Percentiles rank a stretch among this genome's conserved stretches.
Evolutionary conservation across 2,888 invertebrate species (phyloP).

Genomic region (Caenorhabditis wallacei): DNA sequence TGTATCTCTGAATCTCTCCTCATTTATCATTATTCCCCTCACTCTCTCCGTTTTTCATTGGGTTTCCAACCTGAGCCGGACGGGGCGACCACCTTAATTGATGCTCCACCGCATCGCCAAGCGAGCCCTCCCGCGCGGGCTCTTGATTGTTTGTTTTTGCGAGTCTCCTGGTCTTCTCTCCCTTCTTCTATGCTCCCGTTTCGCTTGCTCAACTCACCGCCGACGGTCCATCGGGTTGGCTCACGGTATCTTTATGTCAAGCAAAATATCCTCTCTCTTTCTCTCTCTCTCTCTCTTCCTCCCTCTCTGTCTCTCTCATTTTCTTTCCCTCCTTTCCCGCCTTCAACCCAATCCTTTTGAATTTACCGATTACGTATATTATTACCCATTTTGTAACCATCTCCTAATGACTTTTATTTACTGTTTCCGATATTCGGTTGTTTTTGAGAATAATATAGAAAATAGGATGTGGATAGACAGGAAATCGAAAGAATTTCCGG

Average conservation of each 20-base stretch:
- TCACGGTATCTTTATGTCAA: constrained; percentile 66
- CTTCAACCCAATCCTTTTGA: constrained; percentile 57
- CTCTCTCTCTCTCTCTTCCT: neutral
- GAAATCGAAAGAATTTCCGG: constrained; percentile 41
- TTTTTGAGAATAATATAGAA: neutral
- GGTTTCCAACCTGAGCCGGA: constrained; percentile 64
- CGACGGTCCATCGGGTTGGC: constrained; percentile 46
- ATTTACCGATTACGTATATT: constrained; percentile 66
- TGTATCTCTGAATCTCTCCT: constrained; percentile 19
- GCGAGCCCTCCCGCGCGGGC: constrained; percentile 11
- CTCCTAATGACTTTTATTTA: constrained; percentile 8
- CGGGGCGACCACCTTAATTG: constrained; percentile 61
- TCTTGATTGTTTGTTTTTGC: constrained; percentile 51
- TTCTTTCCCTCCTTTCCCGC: neutral
- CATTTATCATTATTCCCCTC: constrained; percentile 18
- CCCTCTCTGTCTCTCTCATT: neutral
- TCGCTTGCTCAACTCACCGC: constrained; percentile 46
- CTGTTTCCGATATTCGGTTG: neutral
- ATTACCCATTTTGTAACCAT: constrained; percentile 29
- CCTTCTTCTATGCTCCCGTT: constrained; percentile 37
- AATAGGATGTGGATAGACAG: constrained; percentile 20
- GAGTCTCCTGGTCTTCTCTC: constrained; percentile 36
- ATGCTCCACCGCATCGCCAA: constrained; percentile 56
- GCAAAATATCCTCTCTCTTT: constrained; percentile 49
- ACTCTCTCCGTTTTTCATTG: constrained; percentile 30